Evolutionary conservation across 2,113 vertebrate genomes (phyloP).

Genomic region (Rhodinocichla rosea): DNA sequence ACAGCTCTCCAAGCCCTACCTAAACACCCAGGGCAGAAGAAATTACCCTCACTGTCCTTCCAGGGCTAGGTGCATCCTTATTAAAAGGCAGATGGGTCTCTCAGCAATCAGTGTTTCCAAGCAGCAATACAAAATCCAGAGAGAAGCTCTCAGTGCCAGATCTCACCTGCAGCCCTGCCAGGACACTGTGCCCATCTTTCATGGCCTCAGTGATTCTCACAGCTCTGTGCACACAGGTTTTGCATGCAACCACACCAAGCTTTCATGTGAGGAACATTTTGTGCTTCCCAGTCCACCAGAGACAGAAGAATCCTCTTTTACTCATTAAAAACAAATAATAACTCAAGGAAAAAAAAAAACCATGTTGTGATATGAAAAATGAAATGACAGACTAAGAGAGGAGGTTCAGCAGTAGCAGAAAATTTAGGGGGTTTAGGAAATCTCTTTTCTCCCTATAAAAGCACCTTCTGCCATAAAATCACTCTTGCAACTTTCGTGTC

Average conservation of each 20-base stretch:
- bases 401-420: neutral
- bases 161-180: neutral
- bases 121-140: neutral
- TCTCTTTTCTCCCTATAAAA: neutral
- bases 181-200: neutral
- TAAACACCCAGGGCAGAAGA: neutral
- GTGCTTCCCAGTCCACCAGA: neutral
- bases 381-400: neutral
- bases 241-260: neutral
- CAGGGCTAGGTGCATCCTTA: neutral
- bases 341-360: neutral
- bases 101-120: neutral
- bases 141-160: neutral
- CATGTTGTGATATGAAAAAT: neutral
- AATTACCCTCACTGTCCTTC: neutral
- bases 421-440: neutral
- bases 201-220: neutral
- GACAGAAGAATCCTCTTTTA: neutral
- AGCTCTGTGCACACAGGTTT: neutral
- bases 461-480: neutral
- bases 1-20: neutral
- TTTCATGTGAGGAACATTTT: neutral
- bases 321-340: neutral
- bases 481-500: neutral
- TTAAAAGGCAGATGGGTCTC: constrained; percentile 2